Percentiles rank a stretch among this genome's conserved stretches.
phyloP scores from a whole-genome alignment of 1,140 invertebrate species.

The roundworm (Caenorhabditis elegans) region WBcel235 BX284606.5:16041501-16042000 shows the following conservation, averaged over 20 bases:
- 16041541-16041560: too few relatives aligned
- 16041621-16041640: background rate
- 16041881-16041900: background rate
- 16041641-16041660: background rate
- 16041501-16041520: too few relatives aligned
- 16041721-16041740: background rate
- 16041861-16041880: background rate
- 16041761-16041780: background rate
- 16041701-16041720: background rate
- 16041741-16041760: background rate
- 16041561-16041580: conserved; percentile 23
- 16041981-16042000: background rate
- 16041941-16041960: too few relatives aligned
- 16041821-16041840: background rate
- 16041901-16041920: too few relatives aligned
- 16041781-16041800: background rate
- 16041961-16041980: background rate
- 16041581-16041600: background rate
- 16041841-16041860: background rate
- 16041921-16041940: too few relatives aligned
- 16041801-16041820: background rate
- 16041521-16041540: too few relatives aligned
- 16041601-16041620: background rate
- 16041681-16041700: background rate
- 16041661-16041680: background rate